Base-by-base conservation (phyloP, 30 jellyfish, hydroid and myxozoan species). In the Sanderia malayensis region DNA sequence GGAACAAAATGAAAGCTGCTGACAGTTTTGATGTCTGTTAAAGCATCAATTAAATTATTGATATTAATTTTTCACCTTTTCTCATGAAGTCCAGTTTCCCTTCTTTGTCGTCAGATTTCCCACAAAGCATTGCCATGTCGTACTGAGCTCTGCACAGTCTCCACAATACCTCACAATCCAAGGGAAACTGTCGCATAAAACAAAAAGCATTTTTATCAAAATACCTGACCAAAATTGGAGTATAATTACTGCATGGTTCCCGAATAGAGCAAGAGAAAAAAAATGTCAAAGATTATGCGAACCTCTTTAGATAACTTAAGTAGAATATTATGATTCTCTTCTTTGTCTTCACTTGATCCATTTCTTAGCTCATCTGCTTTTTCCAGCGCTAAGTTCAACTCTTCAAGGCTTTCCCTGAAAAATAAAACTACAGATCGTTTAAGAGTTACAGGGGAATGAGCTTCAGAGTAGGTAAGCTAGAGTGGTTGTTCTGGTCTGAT, bases 121-220 rank as follows among this genome's bases (percentile, higher is more conserved):
- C 95, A 25, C 83, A 47, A 15, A 63, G 29, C 85, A 74, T 68
- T 71, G 95, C 89, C 80, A 80, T 67, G 60, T 82, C 95, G 61
- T 80, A 87, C 58, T 80, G 94, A 15, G 96, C 81, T 64, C 85
- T 87, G 27, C 92, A 82, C 31, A 72, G 73, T 65, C 96, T 67
- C 96, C 96, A 87, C 26, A 87, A 30, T 4, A 87, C 52, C 20
- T 87, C 96, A 79, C 85, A 69, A 47, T 53, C 75, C 4, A 49
- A 73, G n/a, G 33, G 73, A 25, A 71, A 25, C 95, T 84, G 33
- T 13, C 10, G 13, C 10, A 37, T 37, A 37, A 37, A 37, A n/a
- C n/a, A n/a, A n/a, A n/a, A n/a, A n/a, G n/a, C n/a, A n/a, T n/a
- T n/a, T n/a, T n/a, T n/a, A n/a, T n/a, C n/a, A n/a, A n/a, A n/a